Evolutionary conservation across 2,888 invertebrate species (phyloP), one percentile per base, ranked within the genome.

Genomic region (Drosophila monieri): DNA sequence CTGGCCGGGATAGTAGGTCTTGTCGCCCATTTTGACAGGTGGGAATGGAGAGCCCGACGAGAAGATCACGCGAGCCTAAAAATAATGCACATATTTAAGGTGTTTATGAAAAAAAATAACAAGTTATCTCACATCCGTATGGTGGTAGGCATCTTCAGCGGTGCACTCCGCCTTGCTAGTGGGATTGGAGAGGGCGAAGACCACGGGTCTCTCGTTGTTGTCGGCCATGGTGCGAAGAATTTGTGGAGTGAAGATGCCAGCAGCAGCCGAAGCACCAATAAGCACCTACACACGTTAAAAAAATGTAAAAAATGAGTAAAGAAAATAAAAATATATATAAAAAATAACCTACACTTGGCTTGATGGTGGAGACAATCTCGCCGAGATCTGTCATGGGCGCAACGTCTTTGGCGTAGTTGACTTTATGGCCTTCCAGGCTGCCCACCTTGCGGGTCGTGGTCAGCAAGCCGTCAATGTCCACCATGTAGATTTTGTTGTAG

Each of bases 121-220:
- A n/a, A 41, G 25, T 3, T 5, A 9, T 67, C 95, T 94, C 44
- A 99, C 99, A 85, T 97, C 95, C 1, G 99, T 98, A 83, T 95
- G 90, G n/a, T 94, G 94, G 90, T 97, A 99, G 0, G 99, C 99
- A 80, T 96, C 95, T 88, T 98, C 96, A 2, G 99, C 99, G 0
- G 99, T 99, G 90, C 99, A 99, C 92, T 99, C 99, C 0, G 99
- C 98, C 93, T 97, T 97, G 91, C 95, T 95, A 0, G 99, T 99
- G 6, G 99, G 99, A 93, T 99, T 99, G 79, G 99, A 99, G 43
- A 99, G 93, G 9, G 99, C 99, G 90, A 99, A 99, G 74, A 99
- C 95, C 77, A 99, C 94, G 0, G 99, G 99, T 55, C 96, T 93
- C 3, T 97, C 95, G 78, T 97, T 97, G 90, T 95, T 95, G 61